These are phyloP conservation scores for Drosophila kokeensis DNA, from an alignment of 2,888 invertebrate genomes.

Conservation along the genomic window DNA sequence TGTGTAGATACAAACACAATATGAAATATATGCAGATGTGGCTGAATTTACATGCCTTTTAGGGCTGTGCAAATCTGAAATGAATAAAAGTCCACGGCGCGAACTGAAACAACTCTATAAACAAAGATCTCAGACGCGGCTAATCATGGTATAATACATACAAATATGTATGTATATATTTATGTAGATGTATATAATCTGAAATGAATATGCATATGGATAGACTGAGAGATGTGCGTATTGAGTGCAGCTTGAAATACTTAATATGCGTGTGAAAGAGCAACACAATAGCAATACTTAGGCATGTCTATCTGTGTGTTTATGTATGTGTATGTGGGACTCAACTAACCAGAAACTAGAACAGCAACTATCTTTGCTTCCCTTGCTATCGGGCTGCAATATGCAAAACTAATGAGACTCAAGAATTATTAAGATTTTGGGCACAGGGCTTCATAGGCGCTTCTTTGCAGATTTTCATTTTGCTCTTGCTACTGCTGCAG, in stretches of 20 bases:
- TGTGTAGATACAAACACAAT: constrained; percentile 5
- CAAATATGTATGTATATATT: constrained; percentile 2
- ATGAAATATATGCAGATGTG: constrained; percentile 23
- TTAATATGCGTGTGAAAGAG: constrained; percentile 54
- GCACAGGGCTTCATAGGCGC: background rate
- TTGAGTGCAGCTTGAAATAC: constrained; percentile 23
- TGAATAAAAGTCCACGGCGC: constrained; percentile 12
- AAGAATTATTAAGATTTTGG: background rate
- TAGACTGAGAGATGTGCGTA: constrained; percentile 14
- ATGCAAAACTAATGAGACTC: constrained; percentile 1
- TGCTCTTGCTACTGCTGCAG: background rate
- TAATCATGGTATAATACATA: constrained; percentile 32
- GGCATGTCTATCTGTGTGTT: background rate
- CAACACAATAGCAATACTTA: constrained; percentile 24
- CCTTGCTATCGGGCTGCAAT: background rate
- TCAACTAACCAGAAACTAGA: constrained; percentile 21
- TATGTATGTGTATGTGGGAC: background rate
- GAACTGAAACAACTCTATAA: constrained; percentile 45
- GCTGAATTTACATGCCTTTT: constrained; percentile 26
- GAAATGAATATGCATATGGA: constrained; percentile 15
- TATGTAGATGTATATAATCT: background rate
- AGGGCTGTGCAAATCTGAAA: constrained; percentile 35
- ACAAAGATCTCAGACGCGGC: constrained; percentile 36
- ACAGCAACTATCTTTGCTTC: constrained; percentile 22
- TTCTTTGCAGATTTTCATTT: background rate